phyloP scores from a whole-genome alignment of 2,888 invertebrate genomes.

The Ptychoptera albimana region DNA sequence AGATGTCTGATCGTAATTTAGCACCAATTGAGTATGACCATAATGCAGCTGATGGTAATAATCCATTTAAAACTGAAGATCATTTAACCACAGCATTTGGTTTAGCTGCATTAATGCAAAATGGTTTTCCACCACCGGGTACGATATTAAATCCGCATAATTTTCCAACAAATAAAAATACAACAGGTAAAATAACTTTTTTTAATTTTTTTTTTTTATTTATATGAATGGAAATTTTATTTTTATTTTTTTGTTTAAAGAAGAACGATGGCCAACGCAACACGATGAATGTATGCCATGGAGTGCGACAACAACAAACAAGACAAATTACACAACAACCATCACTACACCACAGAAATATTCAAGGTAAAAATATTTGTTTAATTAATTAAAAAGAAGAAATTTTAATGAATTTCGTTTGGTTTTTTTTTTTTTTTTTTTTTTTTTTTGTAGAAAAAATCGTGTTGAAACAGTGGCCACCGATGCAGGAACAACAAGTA shows the following conservation, averaged over 20 bases:
- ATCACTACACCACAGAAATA: slow-evolving; percentile 1
- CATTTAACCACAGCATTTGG: slow-evolving; percentile 56
- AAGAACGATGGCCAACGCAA: slow-evolving; percentile 2
- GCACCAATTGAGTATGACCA: slow-evolving; percentile 31
- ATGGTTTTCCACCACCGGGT: slow-evolving; percentile 49
- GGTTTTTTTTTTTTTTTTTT: too few relatives aligned
- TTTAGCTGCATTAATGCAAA: slow-evolving; percentile 60
- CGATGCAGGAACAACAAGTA: background rate
- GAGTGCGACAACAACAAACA: slow-evolving; percentile 3
- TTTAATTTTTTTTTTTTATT: background rate
- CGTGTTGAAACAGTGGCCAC: too few relatives aligned
- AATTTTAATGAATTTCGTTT: too few relatives aligned
- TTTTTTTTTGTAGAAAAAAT: too few relatives aligned
- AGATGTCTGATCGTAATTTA: slow-evolving; percentile 28
- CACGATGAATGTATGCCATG: slow-evolving; percentile 5
- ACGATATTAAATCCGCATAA: slow-evolving; percentile 33
- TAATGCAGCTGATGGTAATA: slow-evolving; percentile 16
- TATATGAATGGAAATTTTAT: background rate
- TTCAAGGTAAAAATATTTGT: slow-evolving; percentile 2
- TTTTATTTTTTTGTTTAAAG: background rate
- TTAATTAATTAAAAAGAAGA: background rate
- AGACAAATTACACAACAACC: background rate
- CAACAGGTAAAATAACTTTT: slow-evolving; percentile 4
- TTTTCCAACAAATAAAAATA: slow-evolving; percentile 20
- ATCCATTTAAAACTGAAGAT: slow-evolving; percentile 47